Evolutionary conservation across 2,888 invertebrate genomes (phyloP).

Genomic region (Chaetogeoica ovagalla): DNA sequence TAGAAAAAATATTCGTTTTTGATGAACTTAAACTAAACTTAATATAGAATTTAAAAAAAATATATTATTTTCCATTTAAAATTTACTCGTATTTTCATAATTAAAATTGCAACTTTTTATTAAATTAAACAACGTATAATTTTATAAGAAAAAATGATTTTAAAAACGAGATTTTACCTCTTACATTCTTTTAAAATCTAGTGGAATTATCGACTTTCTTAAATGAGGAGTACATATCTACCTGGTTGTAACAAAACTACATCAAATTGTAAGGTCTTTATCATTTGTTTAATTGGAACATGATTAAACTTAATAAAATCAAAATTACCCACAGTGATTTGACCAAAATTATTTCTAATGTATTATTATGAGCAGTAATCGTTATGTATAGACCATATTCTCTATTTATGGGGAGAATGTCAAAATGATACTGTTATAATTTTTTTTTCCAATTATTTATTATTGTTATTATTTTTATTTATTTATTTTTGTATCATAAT

Average conservation of each 20-base stretch:
- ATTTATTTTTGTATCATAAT: no score
- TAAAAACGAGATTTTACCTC: background rate
- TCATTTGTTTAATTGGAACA: slow-evolving; percentile 16
- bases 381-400: background rate
- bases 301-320: background rate
- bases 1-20: no score
- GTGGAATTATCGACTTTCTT: background rate
- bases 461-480: no score
- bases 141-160: background rate
- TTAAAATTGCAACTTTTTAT: no score
- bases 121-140: no score
- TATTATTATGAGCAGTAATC: background rate
- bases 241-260: background rate
- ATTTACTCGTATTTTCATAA: background rate
- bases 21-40: no score
- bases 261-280: background rate
- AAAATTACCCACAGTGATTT: slow-evolving; percentile 25
- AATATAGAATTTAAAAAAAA: no score
- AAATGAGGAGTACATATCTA: background rate
- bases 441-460: background rate
- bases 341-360: slow-evolving; percentile 1
- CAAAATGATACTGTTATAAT: background rate
- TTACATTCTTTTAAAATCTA: background rate
- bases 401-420: slow-evolving; percentile 26
- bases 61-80: background rate